phyloP scores from a whole-genome alignment of 2,113 vertebrate genomes.

The Hippolais icterina region DNA sequence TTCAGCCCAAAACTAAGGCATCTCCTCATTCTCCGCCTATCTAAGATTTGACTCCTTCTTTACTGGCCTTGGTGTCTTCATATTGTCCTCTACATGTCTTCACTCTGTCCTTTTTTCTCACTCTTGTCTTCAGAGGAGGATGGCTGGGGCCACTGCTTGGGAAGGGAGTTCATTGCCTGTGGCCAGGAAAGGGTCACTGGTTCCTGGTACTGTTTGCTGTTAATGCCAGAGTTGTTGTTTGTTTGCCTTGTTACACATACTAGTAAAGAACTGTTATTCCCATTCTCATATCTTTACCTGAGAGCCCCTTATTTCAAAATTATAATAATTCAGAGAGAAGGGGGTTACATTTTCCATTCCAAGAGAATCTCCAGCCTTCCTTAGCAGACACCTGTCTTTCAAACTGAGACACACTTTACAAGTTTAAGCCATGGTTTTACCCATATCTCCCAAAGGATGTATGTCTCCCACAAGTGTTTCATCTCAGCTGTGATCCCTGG shows the following conservation, averaged over 20 bases:
- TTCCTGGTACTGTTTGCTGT: no score
- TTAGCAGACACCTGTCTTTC: neutral
- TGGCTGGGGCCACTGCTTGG: neutral
- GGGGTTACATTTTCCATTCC: neutral
- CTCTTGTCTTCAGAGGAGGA: neutral
- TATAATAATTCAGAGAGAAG: neutral
- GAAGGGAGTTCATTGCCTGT: neutral
- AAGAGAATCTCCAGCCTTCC: neutral
- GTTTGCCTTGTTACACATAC: no score
- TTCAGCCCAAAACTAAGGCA: neutral
- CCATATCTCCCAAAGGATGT: neutral
- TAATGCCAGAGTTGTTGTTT: no score
- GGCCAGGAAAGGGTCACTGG: no score
- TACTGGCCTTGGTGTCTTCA: neutral
- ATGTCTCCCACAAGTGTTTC: neutral
- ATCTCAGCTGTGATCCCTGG: neutral
- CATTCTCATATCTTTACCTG: neutral
- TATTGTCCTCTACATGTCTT: neutral
- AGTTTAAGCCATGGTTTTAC: neutral
- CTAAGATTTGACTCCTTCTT: neutral
- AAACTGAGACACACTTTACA: neutral
- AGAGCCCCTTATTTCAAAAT: neutral
- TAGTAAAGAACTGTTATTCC: neutral
- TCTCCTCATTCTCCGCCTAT: neutral
- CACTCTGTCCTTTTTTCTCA: neutral